Evolutionary conservation across 2,113 vertebrate genomes (phyloP).

Genomic region (Oryctolagus cuniculus): mOryCun1.1 NC_091436.1:152163501-152164000

Average conservation of each 20-base stretch:
- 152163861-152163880: background rate
- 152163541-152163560: background rate
- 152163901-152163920: background rate
- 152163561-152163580: background rate
- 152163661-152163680: background rate
- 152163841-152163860: background rate
- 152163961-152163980: too few relatives aligned
- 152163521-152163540: accelerated
- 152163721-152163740: background rate
- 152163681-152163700: background rate
- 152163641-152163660: background rate
- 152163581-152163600: background rate
- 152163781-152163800: background rate
- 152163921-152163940: background rate
- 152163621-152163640: background rate
- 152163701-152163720: background rate
- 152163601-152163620: background rate
- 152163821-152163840: background rate
- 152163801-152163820: background rate
- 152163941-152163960: background rate
- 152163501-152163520: accelerated
- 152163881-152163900: background rate
- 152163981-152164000: too few relatives aligned
- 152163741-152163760: background rate
- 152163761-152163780: background rate